Evolutionary conservation across 2,888 invertebrate genomes (phyloP), one percentile per base, ranked within the genome.

Genomic region (Scrobipalpa atriplicella): DNA sequence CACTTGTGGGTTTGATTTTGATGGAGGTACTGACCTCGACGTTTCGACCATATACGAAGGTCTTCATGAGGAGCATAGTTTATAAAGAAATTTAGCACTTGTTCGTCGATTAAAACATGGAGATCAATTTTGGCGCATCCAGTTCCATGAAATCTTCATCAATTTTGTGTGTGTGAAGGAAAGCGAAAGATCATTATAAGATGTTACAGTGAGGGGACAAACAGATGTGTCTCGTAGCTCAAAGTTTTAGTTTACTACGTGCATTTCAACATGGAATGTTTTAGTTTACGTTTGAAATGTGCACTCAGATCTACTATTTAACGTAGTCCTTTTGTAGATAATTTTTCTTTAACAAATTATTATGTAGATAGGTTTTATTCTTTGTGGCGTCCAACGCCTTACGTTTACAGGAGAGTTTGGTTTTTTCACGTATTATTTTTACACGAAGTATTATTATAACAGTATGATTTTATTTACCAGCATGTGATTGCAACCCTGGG

Each of bases 371-470:
- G 54, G 0, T 54, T 54, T 9, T 54, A 47, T 47, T 47, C n/a
- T 54, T 54, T 8, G 9, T 18, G 54, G 54, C 54, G 21, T 54
- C 19, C 54, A 54, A 54, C 54, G 54, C 19, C 18, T 10, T 1
- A 21, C 8, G 9, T 21, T 11, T 54, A 54, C 18, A 54, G 58
- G 29, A 29, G 58, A 21, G 58, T 58, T 58, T 10, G 6, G 21
- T 54, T 36, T n/a, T n/a, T 36, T 19, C 58, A 58, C 39, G 39
- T 70, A 54, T 29, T 54, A 68, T 68, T 66, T 64, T 69, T 70
- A 76, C 71, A 75, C 72, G 72, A 75, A 78, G 74, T 79, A 78
- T 75, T 38, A 60, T 36, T 11, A n/a, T n/a, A 36, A n/a, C 36
- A 54, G 54, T 54, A 54, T 54, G 2, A 11, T 56, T n/a, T n/a